A percentile compares a stretch with the other conserved stretches of the same genome.
These are phyloP conservation scores for Entomobrya proxima DNA, from an alignment of 2,888 invertebrate genomes.

Conservation along the genomic window DNA sequence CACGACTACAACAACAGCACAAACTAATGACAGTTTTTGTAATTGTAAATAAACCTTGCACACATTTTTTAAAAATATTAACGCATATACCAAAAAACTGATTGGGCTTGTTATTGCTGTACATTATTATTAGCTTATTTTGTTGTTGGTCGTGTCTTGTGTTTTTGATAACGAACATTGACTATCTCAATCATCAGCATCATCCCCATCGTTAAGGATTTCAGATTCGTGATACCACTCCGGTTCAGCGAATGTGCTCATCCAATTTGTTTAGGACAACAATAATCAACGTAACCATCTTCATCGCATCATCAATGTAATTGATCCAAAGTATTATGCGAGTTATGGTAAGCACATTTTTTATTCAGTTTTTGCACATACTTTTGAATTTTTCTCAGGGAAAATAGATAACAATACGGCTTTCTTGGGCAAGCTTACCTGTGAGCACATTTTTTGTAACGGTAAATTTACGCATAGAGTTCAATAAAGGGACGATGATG, in stretches of 20 bases:
- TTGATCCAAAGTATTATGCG: background rate
- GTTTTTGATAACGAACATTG: background rate
- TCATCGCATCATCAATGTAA: background rate
- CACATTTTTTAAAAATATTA: background rate
- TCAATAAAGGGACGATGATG: too few relatives aligned
- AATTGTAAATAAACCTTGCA: background rate
- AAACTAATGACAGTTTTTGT: background rate
- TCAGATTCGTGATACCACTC: background rate
- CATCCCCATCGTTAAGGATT: background rate
- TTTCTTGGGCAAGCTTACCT: background rate
- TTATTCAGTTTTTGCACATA: background rate
- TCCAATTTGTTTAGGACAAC: background rate
- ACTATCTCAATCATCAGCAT: background rate
- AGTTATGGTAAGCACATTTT: background rate
- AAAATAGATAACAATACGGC: background rate
- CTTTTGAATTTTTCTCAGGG: background rate
- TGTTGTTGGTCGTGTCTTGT: background rate
- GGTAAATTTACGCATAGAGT: too few relatives aligned
- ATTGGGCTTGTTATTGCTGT: background rate
- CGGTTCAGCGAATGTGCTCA: background rate
- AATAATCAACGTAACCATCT: background rate
- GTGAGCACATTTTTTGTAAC: too few relatives aligned
- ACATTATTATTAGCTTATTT: background rate
- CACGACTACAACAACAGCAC: background rate
- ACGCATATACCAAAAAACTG: background rate